Percentiles rank a stretch among this genome's conserved stretches.
Conservation (phyloP, 2,113 vertebrate species). For the Spermophilus dauricus region DNA sequence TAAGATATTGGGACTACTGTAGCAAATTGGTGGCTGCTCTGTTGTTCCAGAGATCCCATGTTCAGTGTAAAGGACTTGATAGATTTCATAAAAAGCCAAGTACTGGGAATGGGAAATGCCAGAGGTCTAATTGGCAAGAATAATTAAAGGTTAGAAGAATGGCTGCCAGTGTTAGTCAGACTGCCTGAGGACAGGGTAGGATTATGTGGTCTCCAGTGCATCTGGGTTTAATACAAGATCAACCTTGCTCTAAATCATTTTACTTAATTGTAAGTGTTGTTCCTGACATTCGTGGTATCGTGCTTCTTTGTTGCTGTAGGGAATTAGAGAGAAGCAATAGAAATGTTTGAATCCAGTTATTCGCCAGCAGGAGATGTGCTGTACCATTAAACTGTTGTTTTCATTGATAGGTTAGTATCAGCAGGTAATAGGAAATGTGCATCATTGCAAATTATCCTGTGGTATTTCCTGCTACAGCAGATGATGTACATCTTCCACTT, state of each 20-base stretch:
- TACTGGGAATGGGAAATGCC: background rate
- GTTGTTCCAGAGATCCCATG: background rate
- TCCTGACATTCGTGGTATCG: background rate
- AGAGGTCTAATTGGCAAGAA: background rate
- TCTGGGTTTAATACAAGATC: slow-evolving; percentile 15
- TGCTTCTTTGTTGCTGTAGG: slow-evolving; percentile 39
- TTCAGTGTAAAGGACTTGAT: background rate
- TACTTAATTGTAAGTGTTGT: background rate
- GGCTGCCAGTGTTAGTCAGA: background rate
- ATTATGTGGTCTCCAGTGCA: background rate
- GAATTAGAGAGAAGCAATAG: slow-evolving; percentile 40
- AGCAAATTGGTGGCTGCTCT: background rate
- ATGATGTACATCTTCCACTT: slow-evolving; percentile 50
- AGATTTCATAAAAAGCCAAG: background rate
- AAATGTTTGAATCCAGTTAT: slow-evolving; percentile 65
- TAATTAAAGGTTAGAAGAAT: background rate
- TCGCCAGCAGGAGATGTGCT: slow-evolving; percentile 66
- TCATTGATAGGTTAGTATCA: slow-evolving; percentile 74
- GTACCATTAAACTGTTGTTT: slow-evolving; percentile 80
- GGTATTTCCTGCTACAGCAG: slow-evolving; percentile 63
- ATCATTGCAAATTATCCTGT: slow-evolving; percentile 36
- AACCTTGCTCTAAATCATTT: background rate
- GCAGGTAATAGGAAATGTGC: slow-evolving; percentile 75
- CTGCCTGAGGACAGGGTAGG: background rate
- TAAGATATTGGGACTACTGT: background rate